A percentile compares a stretch with the other conserved stretches of the same genome.
Conservation (phyloP, 2,113 vertebrate species). For the Hemiprocne comata region DNA sequence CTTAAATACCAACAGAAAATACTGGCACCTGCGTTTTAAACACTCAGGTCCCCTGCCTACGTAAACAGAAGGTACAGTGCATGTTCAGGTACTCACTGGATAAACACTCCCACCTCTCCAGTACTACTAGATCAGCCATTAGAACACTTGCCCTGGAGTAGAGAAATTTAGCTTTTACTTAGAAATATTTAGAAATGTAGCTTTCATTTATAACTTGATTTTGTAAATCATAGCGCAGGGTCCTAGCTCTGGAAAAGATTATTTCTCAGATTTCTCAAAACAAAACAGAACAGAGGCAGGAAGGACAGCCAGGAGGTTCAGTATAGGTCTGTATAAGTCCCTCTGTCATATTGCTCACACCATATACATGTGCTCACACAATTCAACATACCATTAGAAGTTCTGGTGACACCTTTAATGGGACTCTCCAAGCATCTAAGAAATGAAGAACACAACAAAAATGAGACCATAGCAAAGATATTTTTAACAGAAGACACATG, state of each 20-base stretch:
- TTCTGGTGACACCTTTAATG: conserved; percentile 91
- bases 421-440: conserved; percentile 89
- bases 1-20: neutral
- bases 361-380: neutral
- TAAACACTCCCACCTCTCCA: neutral
- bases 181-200: neutral
- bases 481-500: accelerated
- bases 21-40: neutral
- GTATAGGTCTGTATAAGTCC: neutral
- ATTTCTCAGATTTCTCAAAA: neutral
- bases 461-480: neutral
- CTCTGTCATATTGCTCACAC: neutral
- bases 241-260: neutral
- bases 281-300: neutral
- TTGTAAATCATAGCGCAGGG: neutral
- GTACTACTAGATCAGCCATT: neutral
- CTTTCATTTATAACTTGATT: neutral
- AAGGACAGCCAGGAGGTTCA: neutral
- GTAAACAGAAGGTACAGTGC: neutral
- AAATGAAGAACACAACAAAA: neutral
- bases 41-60: neutral
- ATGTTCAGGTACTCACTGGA: neutral
- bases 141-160: neutral
- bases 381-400: conserved; percentile 84
- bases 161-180: neutral